Evolutionary conservation across 2,888 invertebrate genomes (phyloP), one percentile per base, ranked within the genome.

Genomic region (Apocheima hispidaria): DNA sequence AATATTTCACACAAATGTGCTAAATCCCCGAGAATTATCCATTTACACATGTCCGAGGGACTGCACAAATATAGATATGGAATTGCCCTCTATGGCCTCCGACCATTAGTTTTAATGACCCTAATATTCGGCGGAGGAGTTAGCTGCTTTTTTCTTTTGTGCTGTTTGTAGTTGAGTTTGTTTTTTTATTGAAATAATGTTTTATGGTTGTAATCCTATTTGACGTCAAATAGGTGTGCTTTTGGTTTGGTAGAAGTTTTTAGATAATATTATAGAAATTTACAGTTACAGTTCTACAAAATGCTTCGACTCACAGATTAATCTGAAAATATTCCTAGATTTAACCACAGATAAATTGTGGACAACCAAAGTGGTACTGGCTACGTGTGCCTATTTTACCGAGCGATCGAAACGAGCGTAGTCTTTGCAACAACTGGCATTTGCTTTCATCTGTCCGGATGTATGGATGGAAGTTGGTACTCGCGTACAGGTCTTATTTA

Each of bases 61-160:
- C 74, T 88, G 88, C 77, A 72, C 87, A 90, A 88, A 90, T 80
- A 91, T 69, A 90, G 90, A 91, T 90, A 90, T 82, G 82, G 81
- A 51, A 51, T 51, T 51, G 51, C 51, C 51, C 51, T 51, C 40
- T 18, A 88, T 84, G 82, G 82, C 79, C 77, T 73, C 74, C 68
- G 63, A 75, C 81, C 79, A 84, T 88, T 87, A 84, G 60, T 55
- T 78, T 66, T 82, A 84, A 88, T 88, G 88, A 82, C 81, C 80
- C 82, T 76, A 84, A 83, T 84, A 82, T 66, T 53, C 72, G 68
- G 68, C 65, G 69, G 77, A 81, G 82, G 78, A 65, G 67, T 65
- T 52, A 40, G 44, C 46, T 6, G 38, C 4, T 35, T 56, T 57
- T 51, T 51, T 40, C 56, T 56, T 49, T 60, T 57, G 81, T 81